Conservation (phyloP, 2,888 invertebrate genomes). For the Athripsodes cinereus region DNA sequence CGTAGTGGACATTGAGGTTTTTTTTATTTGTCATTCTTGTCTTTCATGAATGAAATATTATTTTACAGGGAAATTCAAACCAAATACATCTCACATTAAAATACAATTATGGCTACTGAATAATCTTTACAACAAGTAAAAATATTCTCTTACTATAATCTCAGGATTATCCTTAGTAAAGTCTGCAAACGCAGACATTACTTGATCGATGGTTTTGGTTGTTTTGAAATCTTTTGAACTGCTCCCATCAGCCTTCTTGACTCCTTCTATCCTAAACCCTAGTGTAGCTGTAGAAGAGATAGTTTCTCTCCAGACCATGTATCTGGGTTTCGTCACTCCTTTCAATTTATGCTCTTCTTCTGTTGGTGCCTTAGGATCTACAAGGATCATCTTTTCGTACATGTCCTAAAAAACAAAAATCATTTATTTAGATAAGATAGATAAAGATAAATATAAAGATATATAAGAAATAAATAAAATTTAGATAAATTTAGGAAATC, state of each 20-base stretch:
- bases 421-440: no score
- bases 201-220: constrained; percentile 77
- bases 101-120: no score
- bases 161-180: constrained; percentile 76
- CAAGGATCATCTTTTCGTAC: constrained; percentile 97
- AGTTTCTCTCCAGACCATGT: constrained; percentile 95
- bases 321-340: constrained; percentile 90
- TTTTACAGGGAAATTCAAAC: no score
- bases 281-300: constrained; percentile 95
- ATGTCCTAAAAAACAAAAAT: constrained; percentile 63
- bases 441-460: no score
- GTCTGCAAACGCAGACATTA: constrained; percentile 72
- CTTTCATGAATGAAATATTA: no score
- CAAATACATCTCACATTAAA: no score
- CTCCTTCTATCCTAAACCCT: constrained; percentile 95
- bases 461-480: no score
- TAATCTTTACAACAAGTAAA: no score
- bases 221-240: constrained; percentile 95
- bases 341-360: constrained; percentile 84
- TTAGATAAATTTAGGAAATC: no score
- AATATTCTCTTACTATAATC: constrained; percentile 61
- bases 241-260: constrained; percentile 81
- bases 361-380: constrained; percentile 82
- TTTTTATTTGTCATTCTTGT: no score
- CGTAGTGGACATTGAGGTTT: no score